Evolutionary conservation across 2,888 invertebrate genomes (phyloP).

Genomic region (Ectropis crepuscularia): DNA sequence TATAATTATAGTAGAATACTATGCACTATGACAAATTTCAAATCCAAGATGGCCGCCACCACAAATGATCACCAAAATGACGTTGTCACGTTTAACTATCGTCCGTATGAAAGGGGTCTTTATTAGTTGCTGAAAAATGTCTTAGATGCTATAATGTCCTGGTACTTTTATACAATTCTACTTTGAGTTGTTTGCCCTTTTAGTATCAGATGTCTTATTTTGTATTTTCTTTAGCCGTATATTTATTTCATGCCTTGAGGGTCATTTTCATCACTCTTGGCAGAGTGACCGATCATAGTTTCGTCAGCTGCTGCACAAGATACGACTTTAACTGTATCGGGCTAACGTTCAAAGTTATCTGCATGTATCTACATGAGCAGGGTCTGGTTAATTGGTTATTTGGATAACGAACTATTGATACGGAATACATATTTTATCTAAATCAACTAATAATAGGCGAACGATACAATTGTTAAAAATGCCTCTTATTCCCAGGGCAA

Average conservation of each 20-base stretch:
- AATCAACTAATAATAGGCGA: no score
- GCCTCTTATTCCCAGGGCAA: slow-evolving; percentile 77
- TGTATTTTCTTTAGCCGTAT: no score
- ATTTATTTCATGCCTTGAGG: slow-evolving; percentile 89
- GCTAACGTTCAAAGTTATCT: not conserved
- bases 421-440: no score
- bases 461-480: not conserved
- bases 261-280: slow-evolving; percentile 82
- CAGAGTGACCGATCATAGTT: slow-evolving; percentile 97
- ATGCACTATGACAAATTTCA: no score
- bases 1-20: no score
- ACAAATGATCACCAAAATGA: no score
- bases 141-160: slow-evolving; percentile 8
- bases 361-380: not conserved
- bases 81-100: no score
- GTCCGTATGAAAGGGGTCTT: not conserved
- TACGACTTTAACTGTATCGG: slow-evolving; percentile 34
- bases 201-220: no score
- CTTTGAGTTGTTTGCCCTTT: no score
- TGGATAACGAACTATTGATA: no score
- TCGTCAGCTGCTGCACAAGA: slow-evolving; percentile 95
- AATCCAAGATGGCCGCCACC: no score
- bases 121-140: not conserved
- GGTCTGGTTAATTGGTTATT: not conserved
- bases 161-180: slow-evolving; percentile 13